Conservation (phyloP, 2,797 vertebrate genomes). For the Arctocebus calabarensis region DNA sequence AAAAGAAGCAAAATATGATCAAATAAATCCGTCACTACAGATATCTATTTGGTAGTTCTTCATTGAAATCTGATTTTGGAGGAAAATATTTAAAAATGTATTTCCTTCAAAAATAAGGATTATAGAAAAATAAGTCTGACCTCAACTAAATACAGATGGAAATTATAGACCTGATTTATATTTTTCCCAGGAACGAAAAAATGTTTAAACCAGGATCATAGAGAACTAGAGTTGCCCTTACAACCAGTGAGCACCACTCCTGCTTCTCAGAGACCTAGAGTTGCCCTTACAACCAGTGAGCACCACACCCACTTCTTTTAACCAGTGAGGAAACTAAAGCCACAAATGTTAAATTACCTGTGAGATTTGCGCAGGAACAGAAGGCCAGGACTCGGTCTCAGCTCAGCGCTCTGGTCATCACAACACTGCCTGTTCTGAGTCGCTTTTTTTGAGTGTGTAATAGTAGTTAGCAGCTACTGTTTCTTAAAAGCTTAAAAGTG, state of each 20-base stretch:
- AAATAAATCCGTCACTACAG: constrained; percentile 46
- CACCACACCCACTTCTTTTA: fast-evolving
- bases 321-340: not conserved
- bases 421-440: not conserved
- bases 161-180: not conserved
- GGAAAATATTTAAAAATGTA: not conserved
- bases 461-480: not conserved
- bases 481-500: not conserved
- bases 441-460: no score
- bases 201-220: not conserved
- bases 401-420: fast-evolving
- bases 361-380: fast-evolving
- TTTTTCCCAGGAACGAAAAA: not conserved
- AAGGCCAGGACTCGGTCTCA: not conserved
- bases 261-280: not conserved
- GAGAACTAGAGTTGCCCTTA: not conserved
- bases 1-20: constrained; percentile 54
- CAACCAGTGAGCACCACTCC: fast-evolving
- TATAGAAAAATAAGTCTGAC: not conserved
- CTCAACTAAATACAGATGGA: not conserved
- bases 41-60: not conserved
- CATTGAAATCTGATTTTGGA: not conserved
- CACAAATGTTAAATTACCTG: no score
- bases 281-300: no score
- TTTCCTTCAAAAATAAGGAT: constrained; percentile 15